phyloP scores from a whole-genome alignment of 2,888 invertebrate species.

The Mycalesis mineus region DNA sequence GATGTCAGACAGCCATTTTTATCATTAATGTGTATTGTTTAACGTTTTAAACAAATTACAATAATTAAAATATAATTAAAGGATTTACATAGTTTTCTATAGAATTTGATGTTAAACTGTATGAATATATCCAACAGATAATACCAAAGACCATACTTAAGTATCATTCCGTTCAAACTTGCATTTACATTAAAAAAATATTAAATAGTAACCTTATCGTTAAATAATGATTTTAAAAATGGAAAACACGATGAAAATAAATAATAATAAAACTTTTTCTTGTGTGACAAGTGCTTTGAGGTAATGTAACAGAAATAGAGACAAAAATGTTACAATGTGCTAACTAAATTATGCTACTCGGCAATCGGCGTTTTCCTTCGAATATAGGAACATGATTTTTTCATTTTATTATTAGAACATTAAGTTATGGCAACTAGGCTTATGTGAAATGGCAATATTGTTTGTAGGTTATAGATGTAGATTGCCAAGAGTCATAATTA shows the following conservation, averaged over 20 bases:
- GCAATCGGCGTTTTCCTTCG: not conserved
- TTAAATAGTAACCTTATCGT: conserved; percentile 21
- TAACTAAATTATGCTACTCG: not conserved
- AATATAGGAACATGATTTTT: not conserved
- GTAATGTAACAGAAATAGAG: conserved; percentile 26
- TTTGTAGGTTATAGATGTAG: not conserved
- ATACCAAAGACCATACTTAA: conserved; percentile 28
- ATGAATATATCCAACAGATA: conserved; percentile 31
- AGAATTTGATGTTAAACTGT: conserved; percentile 32
- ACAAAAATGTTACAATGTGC: not conserved
- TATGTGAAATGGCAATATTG: not conserved
- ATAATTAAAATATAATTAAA: not conserved
- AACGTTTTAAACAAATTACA: not conserved
- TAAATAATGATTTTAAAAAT: conserved; percentile 25
- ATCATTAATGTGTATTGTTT: too few relatives aligned
- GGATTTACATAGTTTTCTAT: conserved; percentile 1
- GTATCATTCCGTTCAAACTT: conserved; percentile 28
- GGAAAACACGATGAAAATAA: conserved; percentile 26
- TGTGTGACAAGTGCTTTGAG: conserved; percentile 39
- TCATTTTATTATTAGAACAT: too few relatives aligned
- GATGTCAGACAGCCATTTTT: too few relatives aligned
- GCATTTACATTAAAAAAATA: conserved; percentile 21
- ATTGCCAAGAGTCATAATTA: not conserved
- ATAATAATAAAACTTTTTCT: conserved; percentile 32
- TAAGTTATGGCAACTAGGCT: not conserved